Evolutionary conservation across 1,140 invertebrate genomes (phyloP), one percentile per base, ranked within the genome.

Genomic region (Lerema accius): DNA sequence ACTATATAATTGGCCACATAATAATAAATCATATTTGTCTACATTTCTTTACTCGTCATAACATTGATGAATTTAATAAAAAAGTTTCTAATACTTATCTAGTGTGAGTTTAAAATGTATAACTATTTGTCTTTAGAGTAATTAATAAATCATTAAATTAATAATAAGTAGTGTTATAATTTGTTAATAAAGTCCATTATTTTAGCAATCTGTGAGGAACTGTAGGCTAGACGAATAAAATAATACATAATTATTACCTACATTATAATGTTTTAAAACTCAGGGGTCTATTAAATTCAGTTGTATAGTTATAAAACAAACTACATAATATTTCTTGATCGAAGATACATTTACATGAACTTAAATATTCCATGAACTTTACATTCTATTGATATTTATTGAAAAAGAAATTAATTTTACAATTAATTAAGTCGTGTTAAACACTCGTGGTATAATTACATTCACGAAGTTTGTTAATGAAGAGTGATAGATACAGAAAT

Each of bases 191-290:
- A 49, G 6, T 16, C n/a, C 19, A 23, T 16, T 17, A 28, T 37
- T 51, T 17, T 39, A 19, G 11, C 32, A 51, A 32, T 26, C 46
- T 9, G 32, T 39, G 35, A 51, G 49, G 49, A 37, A 51, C 49
- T 51, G 49, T 51, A 39, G 49, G 49, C 49, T 51, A 51, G 28
- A 51, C 14, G 13, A 50, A n/a, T 26, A 49, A 35, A 37, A 23
- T 23, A 23, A 23, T 23, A 5, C 5, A 23, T 23, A 2, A 5
- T 2, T 5, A 5, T 23, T 23, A 23, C 19, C 19, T 23, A 23
- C 19, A 2, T 23, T 23, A 23, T 23, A 23, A 2, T 23, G 19
- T n/a, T 23, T 23, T 23, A 23, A 23, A 23, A 23, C 19, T 23
- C 19, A 23, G 19, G 19, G 19, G 2, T 23, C 19, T 23, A 23